Evolutionary conservation across 2,888 invertebrate genomes (phyloP).

Genomic region (Sericinus montela): DNA sequence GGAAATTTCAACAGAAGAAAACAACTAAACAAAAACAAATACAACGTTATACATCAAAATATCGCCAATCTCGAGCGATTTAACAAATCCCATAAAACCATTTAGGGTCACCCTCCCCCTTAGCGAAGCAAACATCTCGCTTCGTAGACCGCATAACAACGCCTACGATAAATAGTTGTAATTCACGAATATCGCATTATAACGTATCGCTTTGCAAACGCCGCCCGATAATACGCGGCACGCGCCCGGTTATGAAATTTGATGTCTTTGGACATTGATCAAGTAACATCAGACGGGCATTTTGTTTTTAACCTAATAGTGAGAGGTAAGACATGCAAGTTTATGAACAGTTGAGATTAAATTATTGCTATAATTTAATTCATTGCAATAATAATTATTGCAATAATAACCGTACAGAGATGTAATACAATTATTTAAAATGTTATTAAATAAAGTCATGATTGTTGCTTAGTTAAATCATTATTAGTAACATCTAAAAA

Average conservation of each 20-base stretch:
- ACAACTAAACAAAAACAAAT: too few relatives aligned
- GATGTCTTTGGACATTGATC: slow-evolving; percentile 41
- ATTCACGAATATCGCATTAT: slow-evolving; percentile 62
- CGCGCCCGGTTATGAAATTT: slow-evolving; percentile 69
- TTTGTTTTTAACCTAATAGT: not conserved
- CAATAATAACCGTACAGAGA: too few relatives aligned
- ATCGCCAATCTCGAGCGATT: slow-evolving; percentile 39
- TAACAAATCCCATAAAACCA: slow-evolving; percentile 56
- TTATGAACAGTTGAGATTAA: too few relatives aligned
- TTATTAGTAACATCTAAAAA: too few relatives aligned
- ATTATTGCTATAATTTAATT: too few relatives aligned
- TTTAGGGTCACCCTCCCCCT: slow-evolving; percentile 26
- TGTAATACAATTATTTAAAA: too few relatives aligned
- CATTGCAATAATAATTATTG: too few relatives aligned
- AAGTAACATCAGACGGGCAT: slow-evolving; percentile 28
- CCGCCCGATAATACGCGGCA: slow-evolving; percentile 67
- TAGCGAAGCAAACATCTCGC: slow-evolving; percentile 41
- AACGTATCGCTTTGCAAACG: slow-evolving; percentile 49
- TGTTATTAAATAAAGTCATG: too few relatives aligned
- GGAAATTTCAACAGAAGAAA: too few relatives aligned
- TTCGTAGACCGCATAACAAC: slow-evolving; percentile 48
- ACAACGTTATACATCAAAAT: slow-evolving; percentile 34
- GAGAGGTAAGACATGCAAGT: too few relatives aligned
- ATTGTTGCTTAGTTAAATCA: too few relatives aligned
- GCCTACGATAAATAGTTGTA: slow-evolving; percentile 70